phyloP scores from a whole-genome alignment of 2,797 vertebrate species.

The Cottoperca gobio region DNA sequence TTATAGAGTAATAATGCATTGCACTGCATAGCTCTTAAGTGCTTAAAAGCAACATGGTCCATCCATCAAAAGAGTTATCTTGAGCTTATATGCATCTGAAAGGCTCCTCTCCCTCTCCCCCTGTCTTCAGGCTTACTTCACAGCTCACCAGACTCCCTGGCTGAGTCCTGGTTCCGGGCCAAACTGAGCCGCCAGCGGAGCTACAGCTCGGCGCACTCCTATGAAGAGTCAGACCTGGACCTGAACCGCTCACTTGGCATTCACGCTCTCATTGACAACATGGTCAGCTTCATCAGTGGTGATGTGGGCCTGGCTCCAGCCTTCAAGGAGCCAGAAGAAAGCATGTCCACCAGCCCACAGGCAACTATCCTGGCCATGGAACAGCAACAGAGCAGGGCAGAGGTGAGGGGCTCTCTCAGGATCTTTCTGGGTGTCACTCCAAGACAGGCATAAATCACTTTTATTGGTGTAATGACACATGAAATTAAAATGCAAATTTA shows the following conservation, averaged over 20 bases:
- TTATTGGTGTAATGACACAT: not conserved
- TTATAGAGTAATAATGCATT: constrained; percentile 27
- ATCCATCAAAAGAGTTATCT: constrained; percentile 10
- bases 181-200: constrained; percentile 90
- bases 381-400: constrained; percentile 94
- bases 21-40: constrained; percentile 35
- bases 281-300: constrained; percentile 94
- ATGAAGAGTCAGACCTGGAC: constrained; percentile 92
- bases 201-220: constrained; percentile 86
- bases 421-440: not conserved
- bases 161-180: constrained; percentile 92
- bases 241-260: constrained; percentile 90
- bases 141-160: constrained; percentile 85
- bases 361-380: constrained; percentile 95
- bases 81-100: constrained; percentile 54
- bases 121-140: constrained; percentile 73
- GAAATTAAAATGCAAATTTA: not conserved
- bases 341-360: constrained; percentile 95
- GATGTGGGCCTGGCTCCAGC: constrained; percentile 92
- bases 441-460: not conserved
- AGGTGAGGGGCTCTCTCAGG: constrained; percentile 80
- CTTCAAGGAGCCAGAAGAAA: constrained; percentile 97
- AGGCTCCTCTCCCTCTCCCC: constrained; percentile 22
- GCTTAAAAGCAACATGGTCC: constrained; percentile 39
- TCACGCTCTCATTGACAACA: constrained; percentile 95